Percentiles rank a stretch among this genome's conserved stretches.
Evolutionary conservation across 2,888 invertebrate genomes (phyloP).

Genomic region (Agrochola macilenta): DNA sequence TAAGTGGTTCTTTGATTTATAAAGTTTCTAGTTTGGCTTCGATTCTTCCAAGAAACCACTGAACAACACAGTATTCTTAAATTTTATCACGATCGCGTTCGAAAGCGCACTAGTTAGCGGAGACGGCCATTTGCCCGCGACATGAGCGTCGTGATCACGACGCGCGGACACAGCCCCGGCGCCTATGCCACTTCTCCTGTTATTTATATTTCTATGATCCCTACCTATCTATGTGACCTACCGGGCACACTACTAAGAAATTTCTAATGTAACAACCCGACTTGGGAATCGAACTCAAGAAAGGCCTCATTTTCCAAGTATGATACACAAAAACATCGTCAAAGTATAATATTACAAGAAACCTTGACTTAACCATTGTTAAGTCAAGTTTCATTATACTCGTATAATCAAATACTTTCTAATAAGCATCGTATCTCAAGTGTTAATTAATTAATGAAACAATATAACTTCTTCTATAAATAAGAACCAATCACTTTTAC

Average conservation of each 20-base stretch:
- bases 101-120: too few species aligned
- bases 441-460: constrained; percentile 36
- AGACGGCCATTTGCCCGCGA: too few species aligned
- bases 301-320: not conserved
- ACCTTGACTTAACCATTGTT: not conserved
- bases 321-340: not conserved
- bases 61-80: too few species aligned
- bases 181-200: too few species aligned
- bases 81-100: too few species aligned
- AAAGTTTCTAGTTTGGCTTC: too few species aligned
- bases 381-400: not conserved
- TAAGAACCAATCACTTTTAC: not conserved
- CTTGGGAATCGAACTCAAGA: not conserved
- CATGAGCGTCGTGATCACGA: too few species aligned
- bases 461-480: constrained; percentile 16
- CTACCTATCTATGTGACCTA: too few species aligned
- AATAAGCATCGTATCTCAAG: not conserved
- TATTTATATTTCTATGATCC: too few species aligned
- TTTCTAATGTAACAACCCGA: not conserved
- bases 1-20: too few species aligned
- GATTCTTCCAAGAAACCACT: too few species aligned
- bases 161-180: too few species aligned
- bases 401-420: not conserved
- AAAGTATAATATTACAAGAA: constrained; percentile 2
- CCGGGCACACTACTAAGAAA: not conserved